Conservation (phyloP, 2,888 invertebrate species). For the Standfussiana lucernea region DNA sequence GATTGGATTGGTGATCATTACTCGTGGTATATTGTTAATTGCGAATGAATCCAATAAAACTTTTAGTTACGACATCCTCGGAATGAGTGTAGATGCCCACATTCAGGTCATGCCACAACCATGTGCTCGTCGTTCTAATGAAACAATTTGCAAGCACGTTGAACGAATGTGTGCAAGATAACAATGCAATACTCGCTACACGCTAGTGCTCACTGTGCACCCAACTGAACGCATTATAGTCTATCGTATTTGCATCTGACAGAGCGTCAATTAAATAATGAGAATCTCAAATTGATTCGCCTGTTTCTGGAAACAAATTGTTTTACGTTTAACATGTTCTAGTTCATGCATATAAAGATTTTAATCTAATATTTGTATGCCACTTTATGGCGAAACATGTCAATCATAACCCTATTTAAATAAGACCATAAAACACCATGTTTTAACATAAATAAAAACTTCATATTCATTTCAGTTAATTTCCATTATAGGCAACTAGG, state of each 20-base stretch:
- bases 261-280: slow-evolving; percentile 54
- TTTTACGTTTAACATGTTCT: background rate
- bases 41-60: background rate
- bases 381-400: background rate
- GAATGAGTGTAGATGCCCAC: background rate
- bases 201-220: slow-evolving; percentile 23
- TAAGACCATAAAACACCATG: background rate
- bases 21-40: background rate
- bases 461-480: too few relatives aligned
- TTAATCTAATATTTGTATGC: background rate
- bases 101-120: slow-evolving; percentile 12
- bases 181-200: slow-evolving; percentile 64
- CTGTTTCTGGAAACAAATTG: background rate
- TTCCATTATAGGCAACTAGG: too few relatives aligned
- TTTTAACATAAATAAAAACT: too few relatives aligned
- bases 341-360: background rate
- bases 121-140: slow-evolving; percentile 21
- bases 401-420: background rate
- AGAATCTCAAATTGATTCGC: slow-evolving; percentile 14
- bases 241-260: slow-evolving; percentile 67
- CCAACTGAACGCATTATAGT: slow-evolving; percentile 72
- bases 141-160: slow-evolving; percentile 45
- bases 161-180: slow-evolving; percentile 33
- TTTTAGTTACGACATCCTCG: background rate
- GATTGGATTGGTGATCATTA: slow-evolving; percentile 11